Evolutionary conservation across 2,797 vertebrate genomes (phyloP).

Genomic region (Oreochromis grahami): DNA sequence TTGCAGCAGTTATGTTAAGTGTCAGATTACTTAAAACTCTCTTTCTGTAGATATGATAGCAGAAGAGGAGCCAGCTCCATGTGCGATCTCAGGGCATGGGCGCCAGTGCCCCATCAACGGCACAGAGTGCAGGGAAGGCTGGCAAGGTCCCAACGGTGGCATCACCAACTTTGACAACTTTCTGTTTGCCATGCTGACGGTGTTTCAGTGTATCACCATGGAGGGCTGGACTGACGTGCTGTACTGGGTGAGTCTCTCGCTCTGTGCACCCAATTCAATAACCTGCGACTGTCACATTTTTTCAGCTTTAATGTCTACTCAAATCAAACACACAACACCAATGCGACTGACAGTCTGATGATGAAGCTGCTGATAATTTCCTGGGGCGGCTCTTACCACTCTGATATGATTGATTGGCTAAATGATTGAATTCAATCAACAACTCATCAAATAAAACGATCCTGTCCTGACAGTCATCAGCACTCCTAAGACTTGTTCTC

Average conservation of each 20-base stretch:
- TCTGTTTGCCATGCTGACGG: slow-evolving; percentile 97
- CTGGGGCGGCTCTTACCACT: slow-evolving; percentile 34
- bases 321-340: slow-evolving; percentile 21
- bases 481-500: neutral
- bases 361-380: slow-evolving; percentile 52
- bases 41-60: slow-evolving; percentile 76
- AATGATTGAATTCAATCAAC: slow-evolving; percentile 33
- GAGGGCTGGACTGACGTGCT: slow-evolving; percentile 99
- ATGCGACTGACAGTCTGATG: slow-evolving; percentile 46
- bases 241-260: slow-evolving; percentile 88
- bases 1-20: neutral
- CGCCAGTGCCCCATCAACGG: slow-evolving; percentile 90
- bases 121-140: slow-evolving; percentile 92
- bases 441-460: neutral
- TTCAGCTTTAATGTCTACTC: slow-evolving; percentile 18
- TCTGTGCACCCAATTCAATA: neutral
- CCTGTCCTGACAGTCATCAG: neutral
- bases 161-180: slow-evolving; percentile 99
- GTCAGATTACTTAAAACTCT: neutral
- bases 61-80: slow-evolving; percentile 95
- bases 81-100: slow-evolving; percentile 95
- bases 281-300: slow-evolving; percentile 24
- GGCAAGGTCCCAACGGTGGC: slow-evolving; percentile 94
- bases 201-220: slow-evolving; percentile 99
- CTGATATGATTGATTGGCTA: slow-evolving; percentile 47